Evolutionary conservation across 2,888 invertebrate genomes (phyloP), one percentile per base, ranked within the genome.

Genomic region (Griposia aprilina): DNA sequence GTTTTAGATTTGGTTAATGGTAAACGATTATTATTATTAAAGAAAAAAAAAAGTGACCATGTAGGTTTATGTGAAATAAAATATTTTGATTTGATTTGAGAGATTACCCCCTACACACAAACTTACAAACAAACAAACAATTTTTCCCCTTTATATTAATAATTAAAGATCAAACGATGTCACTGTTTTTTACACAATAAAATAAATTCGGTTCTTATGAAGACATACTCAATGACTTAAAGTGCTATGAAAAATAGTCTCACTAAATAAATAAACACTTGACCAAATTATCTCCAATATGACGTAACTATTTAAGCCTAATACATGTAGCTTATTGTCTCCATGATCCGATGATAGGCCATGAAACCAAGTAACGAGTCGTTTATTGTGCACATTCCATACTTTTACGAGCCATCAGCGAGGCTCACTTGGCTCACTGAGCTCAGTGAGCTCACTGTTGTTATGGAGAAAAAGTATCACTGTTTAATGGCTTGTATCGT

Each of bases 371-470:
- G 57, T 87, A 81, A 89, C 83, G 83, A 88, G 77, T 87, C 80
- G 89, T 90, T 90, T 89, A 89, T 83, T 70, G 88, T 74, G 63
- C 80, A 72, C 79, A 88, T 90, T 88, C 84, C 87, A 71, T 17
- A 74, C 66, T 90, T 59, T 89, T 86, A 90, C 78, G 86, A 84
- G 63, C 72, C 67, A 76, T 63, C 79, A 62, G 60, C 36, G 65
- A 26, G 60, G 74, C 70, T 77, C 86, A 66, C 70, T 52, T 74
- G 48, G 57, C 62, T 60, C 15, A 30, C 45, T 30, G 57, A 48
- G 45, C 74, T 57, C 10, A 5, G 30, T 50, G 50, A 50, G 50
- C 74, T 68, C 76, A 62, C 57, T 82, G 50, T 65, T 80, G 66
- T 75, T 68, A 65, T 41, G 62, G 41, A 45, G 13, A 50, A 36